Evolutionary conservation across 2,888 invertebrate species (phyloP), one percentile per base, ranked within the genome.

Genomic region (Diaprepes abbreviatus): DNA sequence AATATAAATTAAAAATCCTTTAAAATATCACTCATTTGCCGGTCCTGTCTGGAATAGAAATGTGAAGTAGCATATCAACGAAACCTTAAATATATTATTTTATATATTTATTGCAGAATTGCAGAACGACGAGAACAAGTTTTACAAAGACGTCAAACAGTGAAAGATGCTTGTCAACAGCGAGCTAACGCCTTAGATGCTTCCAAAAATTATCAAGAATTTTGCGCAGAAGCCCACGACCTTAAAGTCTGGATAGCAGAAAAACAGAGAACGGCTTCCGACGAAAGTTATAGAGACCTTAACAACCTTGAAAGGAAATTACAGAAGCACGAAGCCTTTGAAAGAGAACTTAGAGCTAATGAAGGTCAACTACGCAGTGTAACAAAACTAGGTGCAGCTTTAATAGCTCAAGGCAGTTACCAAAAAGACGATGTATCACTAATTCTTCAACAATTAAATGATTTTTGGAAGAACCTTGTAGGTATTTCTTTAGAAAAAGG

Each of bases 251-350:
- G 98, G 98, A 91, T 98, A 66, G 88, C 91, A 19, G 97, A 97
- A 79, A 98, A 98, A 85, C 90, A 93, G 58, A 92, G 93, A 80
- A 94, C 95, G 0, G 97, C 97, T 0, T 91, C 92, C 1, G 97
- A 98, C 78, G 96, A 97, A 83, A 96, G 93, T 70, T 97, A 97
- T 84, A 87, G 95, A 14, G 97, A 97, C 79, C 85, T 97, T 14
- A 92, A 89, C 38, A 97, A 98, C 82, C 84, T 96, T 73, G 95
- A 96, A 74, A 88, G 96, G 0, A 97, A 97, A 82, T 85, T 97
- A 0, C 96, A 97, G 84, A 97, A 97, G 80, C 98, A 99, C 81
- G 95, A 97, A 83, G 97, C 98, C 0, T 98, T 98, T 81, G 97
- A 98, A 79, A 88, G 97, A 0, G 98, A 99, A 81, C 85, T 99